A percentile compares a stretch with the other conserved stretches of the same genome.
phyloP scores from a whole-genome alignment of 2,888 invertebrate species.

The Anoncus sp. region DNA sequence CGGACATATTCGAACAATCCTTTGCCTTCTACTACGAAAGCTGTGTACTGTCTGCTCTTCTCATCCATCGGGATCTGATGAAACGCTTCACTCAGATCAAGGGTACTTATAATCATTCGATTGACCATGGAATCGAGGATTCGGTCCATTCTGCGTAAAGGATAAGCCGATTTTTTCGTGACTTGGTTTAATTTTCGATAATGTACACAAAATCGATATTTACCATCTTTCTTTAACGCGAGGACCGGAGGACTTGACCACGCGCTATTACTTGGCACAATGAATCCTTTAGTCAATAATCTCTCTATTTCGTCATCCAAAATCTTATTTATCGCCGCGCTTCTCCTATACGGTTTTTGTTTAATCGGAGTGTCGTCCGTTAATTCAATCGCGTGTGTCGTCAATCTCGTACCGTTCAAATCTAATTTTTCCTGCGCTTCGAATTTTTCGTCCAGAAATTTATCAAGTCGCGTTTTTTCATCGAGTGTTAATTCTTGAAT shows the following conservation, averaged over 20 bases:
- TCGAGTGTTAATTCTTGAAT: neutral
- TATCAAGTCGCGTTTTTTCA: no score
- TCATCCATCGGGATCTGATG: slow-evolving; percentile 69
- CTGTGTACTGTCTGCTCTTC: slow-evolving; percentile 66
- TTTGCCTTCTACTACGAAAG: slow-evolving; percentile 66
- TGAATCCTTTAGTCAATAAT: neutral
- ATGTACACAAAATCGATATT: neutral
- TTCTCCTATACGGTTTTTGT: neutral
- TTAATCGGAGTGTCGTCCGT: neutral
- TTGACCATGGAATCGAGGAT: neutral
- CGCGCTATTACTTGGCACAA: neutral
- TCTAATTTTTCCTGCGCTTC: no score
- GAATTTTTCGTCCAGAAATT: no score
- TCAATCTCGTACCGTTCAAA: no score
- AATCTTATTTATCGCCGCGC: neutral
- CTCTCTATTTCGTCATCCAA: neutral
- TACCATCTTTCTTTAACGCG: neutral
- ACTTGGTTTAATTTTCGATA: neutral
- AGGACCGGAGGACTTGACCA: slow-evolving; percentile 5
- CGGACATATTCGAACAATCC: neutral
- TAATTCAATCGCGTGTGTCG: neutral
- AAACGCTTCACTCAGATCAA: slow-evolving; percentile 74
- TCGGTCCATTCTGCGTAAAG: neutral
- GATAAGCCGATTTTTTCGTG: slow-evolving; percentile 1
- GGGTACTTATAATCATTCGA: slow-evolving; percentile 62